These are phyloP conservation scores for human DNA, from an alignment of 2,113 vertebrate species.

Conservation along the genomic window GRCh38 chr2:217090501-217091000, in stretches of 20 bases:
- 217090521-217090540: not conserved
- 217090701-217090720: slow-evolving; percentile 24
- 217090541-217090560: not conserved
- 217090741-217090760: slow-evolving; percentile 30
- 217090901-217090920: not conserved
- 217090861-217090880: not conserved
- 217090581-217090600: accelerated
- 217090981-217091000: not conserved
- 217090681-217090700: slow-evolving; percentile 17
- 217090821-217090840: not conserved
- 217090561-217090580: too few species aligned
- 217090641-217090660: slow-evolving; percentile 21
- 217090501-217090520: not conserved
- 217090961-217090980: not conserved
- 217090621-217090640: not conserved
- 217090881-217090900: not conserved
- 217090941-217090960: not conserved
- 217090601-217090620: not conserved
- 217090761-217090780: slow-evolving; percentile 66
- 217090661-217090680: not conserved
- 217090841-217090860: not conserved
- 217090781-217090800: slow-evolving; percentile 42
- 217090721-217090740: slow-evolving; percentile 3
- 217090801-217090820: not conserved
- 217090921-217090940: not conserved